These are phyloP conservation scores for Capreolus pygargus DNA, from an alignment of 2,113 vertebrate genomes.

Conservation along the genomic window DNA sequence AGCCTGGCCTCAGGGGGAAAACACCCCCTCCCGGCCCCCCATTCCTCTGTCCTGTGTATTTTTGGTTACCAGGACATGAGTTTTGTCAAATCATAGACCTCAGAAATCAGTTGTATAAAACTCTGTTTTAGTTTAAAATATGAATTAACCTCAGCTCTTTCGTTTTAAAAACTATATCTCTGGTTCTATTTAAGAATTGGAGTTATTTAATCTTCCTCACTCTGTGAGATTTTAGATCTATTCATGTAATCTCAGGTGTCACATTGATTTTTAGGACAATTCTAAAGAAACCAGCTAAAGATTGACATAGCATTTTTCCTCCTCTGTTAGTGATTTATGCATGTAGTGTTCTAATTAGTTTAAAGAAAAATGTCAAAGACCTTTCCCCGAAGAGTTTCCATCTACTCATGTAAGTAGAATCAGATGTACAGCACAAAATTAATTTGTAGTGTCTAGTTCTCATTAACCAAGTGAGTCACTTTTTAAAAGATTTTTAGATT, in stretches of 20 bases:
- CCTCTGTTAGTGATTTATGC: background rate
- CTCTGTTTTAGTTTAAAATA: slow-evolving; percentile 3
- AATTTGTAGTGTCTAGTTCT: background rate
- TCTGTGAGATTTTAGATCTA: background rate
- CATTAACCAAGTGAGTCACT: background rate
- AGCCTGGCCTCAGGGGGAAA: background rate
- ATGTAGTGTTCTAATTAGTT: background rate
- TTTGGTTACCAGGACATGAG: background rate
- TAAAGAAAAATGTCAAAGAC: background rate
- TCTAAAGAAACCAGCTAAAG: background rate
- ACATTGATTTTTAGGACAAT: background rate
- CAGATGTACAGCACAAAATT: background rate
- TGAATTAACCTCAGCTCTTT: background rate
- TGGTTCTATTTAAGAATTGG: background rate
- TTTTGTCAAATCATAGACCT: background rate
- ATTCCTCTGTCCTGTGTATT: background rate
- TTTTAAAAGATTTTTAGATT: slow-evolving; percentile 27
- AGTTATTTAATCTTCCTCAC: background rate
- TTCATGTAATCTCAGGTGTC: background rate
- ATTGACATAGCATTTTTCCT: background rate
- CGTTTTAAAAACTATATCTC: background rate
- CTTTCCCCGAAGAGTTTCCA: background rate
- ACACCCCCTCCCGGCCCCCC: background rate
- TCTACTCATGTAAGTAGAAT: background rate
- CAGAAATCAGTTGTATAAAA: background rate